phyloP scores from a whole-genome alignment of 2,797 vertebrate genomes.

The Fistularia commersonii region DNA sequence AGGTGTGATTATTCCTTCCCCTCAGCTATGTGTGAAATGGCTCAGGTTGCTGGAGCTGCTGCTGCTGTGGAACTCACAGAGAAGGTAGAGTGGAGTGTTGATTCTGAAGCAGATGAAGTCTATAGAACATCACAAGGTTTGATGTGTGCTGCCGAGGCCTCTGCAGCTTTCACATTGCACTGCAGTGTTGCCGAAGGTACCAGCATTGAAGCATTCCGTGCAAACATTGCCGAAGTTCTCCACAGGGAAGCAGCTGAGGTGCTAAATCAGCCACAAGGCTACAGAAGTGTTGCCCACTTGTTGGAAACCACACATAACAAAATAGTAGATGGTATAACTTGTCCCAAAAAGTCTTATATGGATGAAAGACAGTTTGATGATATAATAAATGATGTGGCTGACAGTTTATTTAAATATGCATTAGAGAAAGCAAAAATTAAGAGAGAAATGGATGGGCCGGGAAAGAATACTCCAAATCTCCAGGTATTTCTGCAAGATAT shows the following conservation, averaged over 20 bases:
- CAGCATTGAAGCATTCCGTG: constrained; percentile 78
- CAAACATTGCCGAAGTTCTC: constrained; percentile 84
- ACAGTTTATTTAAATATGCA: constrained; percentile 84
- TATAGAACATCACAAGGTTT: constrained; percentile 75
- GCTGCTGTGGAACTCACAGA: constrained; percentile 84
- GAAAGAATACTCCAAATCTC: constrained; percentile 64
- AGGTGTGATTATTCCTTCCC: constrained; percentile 81
- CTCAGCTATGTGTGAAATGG: constrained; percentile 88
- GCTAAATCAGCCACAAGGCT: constrained; percentile 78
- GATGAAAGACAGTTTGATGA: constrained; percentile 79
- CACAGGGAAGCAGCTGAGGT: constrained; percentile 84
- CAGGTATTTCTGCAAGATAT: constrained; percentile 80
- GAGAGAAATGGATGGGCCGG: constrained; percentile 64
- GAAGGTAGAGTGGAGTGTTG: constrained; percentile 23
- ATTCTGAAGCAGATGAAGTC: constrained; percentile 59
- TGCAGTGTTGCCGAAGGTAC: constrained; percentile 78
- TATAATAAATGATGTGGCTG: constrained; percentile 85
- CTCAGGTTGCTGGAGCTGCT: constrained; percentile 87
- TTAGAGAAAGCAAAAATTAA: constrained; percentile 83
- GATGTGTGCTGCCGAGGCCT: constrained; percentile 79
- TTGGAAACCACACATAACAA: constrained; percentile 83
- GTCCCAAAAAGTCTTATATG: constrained; percentile 67
- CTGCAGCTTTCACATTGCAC: constrained; percentile 76
- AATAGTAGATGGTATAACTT: constrained; percentile 81
- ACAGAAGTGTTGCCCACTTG: constrained; percentile 81